These are phyloP conservation scores for Cosmia pyralina DNA, from an alignment of 2,888 invertebrate genomes.

Conservation along the genomic window DNA sequence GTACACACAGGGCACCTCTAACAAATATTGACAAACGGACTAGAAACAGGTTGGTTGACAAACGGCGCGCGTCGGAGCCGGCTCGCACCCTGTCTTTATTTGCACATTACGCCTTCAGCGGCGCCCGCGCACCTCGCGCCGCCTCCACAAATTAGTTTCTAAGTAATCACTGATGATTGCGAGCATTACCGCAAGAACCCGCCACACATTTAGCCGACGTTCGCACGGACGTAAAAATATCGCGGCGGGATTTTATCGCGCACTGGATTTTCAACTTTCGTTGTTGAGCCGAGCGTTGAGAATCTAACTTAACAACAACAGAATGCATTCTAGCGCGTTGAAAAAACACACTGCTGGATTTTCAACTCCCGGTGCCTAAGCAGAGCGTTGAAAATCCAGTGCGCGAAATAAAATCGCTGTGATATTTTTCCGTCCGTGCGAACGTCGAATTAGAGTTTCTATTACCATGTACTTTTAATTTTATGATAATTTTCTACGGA, in stretches of 20 bases:
- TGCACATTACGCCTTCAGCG: constrained; percentile 77
- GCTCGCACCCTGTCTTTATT: constrained; percentile 79
- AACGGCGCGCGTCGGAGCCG: constrained; percentile 56
- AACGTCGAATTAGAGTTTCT: too few species aligned
- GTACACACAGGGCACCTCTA: constrained; percentile 49
- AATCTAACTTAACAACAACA: too few species aligned
- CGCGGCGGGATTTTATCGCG: too few species aligned
- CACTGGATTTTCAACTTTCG: too few species aligned
- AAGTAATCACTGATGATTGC: constrained; percentile 73
- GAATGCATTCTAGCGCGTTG: too few species aligned
- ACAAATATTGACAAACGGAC: constrained; percentile 67
- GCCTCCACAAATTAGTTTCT: constrained; percentile 72
- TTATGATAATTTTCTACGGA: constrained; percentile 38
- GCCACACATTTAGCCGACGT: constrained; percentile 49
- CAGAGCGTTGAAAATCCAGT: too few species aligned
- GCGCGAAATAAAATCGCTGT: too few species aligned
- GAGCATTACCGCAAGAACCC: constrained; percentile 65
- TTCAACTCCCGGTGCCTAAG: too few species aligned
- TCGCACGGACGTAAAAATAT: too few species aligned
- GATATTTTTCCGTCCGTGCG: too few species aligned
- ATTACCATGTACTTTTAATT: constrained; percentile 48
- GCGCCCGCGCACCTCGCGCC: constrained; percentile 65
- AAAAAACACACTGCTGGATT: too few species aligned
- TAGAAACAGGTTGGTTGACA: constrained; percentile 64
- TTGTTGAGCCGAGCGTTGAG: too few species aligned